Evolutionary conservation across 2,797 vertebrate species (phyloP).

Genomic region (Crax fasciolata): DNA sequence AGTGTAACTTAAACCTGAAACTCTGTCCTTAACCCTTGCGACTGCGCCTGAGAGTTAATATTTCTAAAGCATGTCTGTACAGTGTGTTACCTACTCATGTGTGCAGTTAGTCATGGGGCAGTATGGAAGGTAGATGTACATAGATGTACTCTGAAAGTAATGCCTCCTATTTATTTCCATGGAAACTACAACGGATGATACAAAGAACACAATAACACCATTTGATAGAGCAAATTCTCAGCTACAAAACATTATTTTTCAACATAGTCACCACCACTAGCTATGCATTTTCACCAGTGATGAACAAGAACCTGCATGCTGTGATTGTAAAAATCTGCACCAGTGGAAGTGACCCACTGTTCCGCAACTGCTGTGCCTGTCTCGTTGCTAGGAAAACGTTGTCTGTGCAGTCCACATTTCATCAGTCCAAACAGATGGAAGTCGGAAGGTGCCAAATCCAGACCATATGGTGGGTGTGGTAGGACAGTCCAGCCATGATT

Average conservation of each 20-base stretch:
- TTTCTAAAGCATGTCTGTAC: constrained; percentile 24
- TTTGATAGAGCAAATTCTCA: not conserved
- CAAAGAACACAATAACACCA: not conserved
- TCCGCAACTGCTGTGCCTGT: not conserved
- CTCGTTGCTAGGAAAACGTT: not conserved
- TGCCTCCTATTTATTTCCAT: not conserved
- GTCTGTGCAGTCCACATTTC: not conserved
- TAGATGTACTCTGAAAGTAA: not conserved
- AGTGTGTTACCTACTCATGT: constrained; percentile 44
- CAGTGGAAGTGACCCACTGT: not conserved
- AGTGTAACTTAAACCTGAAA: constrained; percentile 61
- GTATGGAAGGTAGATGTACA: not conserved
- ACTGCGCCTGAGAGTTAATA: constrained; percentile 21
- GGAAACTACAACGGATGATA: not conserved
- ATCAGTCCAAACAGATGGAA: not conserved
- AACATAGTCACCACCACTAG: not conserved
- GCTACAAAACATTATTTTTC: not conserved
- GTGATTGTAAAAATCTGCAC: not conserved
- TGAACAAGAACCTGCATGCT: not conserved
- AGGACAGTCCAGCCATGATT: not conserved
- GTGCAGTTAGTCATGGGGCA: not conserved
- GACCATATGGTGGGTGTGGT: not conserved
- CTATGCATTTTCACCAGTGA: not conserved
- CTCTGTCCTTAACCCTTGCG: constrained; percentile 63
- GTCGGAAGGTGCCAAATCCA: not conserved